phyloP scores from a whole-genome alignment of 2,888 invertebrate species.

The Clivina fossor region DNA sequence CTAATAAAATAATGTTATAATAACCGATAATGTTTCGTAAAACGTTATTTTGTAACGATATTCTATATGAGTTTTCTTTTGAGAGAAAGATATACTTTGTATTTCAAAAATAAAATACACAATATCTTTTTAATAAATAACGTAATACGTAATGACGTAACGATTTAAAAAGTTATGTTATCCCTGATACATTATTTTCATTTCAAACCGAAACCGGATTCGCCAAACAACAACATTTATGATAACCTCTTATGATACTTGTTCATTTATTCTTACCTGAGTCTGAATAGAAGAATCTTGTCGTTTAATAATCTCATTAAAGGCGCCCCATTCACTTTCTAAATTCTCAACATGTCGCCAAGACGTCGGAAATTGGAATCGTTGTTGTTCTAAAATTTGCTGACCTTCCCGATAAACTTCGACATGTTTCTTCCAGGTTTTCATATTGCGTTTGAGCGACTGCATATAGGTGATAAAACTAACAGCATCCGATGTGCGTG shows the following conservation, averaged over 20 bases:
- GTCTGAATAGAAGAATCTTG: conserved; percentile 97
- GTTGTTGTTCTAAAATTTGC: conserved; percentile 91
- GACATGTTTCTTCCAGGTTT: conserved; percentile 83
- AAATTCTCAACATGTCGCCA: conserved; percentile 99
- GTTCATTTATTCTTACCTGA: conserved; percentile 58
- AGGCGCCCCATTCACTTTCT: conserved; percentile 99
- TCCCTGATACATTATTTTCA: too few relatives aligned
- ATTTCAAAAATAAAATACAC: not conserved
- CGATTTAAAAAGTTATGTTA: too few relatives aligned
- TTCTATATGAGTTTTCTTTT: too few relatives aligned
- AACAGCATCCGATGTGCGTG: conserved; percentile 98
- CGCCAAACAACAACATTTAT: too few relatives aligned
- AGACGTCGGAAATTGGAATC: conserved; percentile 94
- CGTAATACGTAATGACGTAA: too few relatives aligned
- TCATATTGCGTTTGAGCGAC: conserved; percentile 93
- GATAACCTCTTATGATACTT: conserved; percentile 3
- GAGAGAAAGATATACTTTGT: too few relatives aligned
- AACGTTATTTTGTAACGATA: too few relatives aligned
- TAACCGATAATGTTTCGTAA: too few relatives aligned
- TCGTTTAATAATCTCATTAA: conserved; percentile 97
- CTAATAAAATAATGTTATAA: too few relatives aligned
- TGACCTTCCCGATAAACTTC: conserved; percentile 96
- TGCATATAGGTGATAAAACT: conserved; percentile 99
- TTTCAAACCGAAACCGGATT: too few relatives aligned
- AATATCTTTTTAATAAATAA: too few relatives aligned